Conservation (phyloP, 1,140 invertebrate genomes). For the Laupala kohalensis region DNA sequence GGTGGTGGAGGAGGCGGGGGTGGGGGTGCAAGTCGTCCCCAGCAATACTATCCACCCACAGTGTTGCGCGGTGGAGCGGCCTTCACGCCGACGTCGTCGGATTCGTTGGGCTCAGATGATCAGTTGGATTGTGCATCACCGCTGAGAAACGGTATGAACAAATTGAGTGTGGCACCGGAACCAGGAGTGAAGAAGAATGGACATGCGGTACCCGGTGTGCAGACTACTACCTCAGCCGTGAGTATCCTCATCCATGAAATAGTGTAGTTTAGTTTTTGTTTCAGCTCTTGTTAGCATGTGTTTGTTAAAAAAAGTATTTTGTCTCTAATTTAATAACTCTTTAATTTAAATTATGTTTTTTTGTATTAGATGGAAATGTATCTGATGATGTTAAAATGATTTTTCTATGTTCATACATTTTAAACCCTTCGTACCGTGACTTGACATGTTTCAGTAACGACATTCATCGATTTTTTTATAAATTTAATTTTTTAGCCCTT, state of each 20-base stretch:
- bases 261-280: background rate
- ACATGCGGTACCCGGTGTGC: conserved; percentile 4
- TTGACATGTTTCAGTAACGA: too few relatives aligned
- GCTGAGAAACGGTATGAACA: conserved; percentile 4
- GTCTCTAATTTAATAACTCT: too few relatives aligned
- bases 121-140: conserved; percentile 4
- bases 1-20: too few relatives aligned
- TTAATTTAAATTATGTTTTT: too few relatives aligned
- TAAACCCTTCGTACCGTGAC: too few relatives aligned
- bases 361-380: too few relatives aligned
- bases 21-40: background rate
- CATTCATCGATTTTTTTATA: too few relatives aligned
- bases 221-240: conserved; percentile 13
- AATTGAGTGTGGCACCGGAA: background rate
- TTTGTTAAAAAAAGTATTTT: too few relatives aligned
- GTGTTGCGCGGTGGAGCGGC: conserved; percentile 13
- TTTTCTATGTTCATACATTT: too few relatives aligned
- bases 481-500: too few relatives aligned
- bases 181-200: background rate
- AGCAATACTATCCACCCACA: conserved; percentile 4
- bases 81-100: conserved; percentile 6
- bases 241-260: background rate
- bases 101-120: conserved; percentile 8
- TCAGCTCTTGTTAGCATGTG: too few relatives aligned
- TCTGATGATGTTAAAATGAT: too few relatives aligned